Conservation (phyloP, 2,888 invertebrate species). For the Alcis repandata region DNA sequence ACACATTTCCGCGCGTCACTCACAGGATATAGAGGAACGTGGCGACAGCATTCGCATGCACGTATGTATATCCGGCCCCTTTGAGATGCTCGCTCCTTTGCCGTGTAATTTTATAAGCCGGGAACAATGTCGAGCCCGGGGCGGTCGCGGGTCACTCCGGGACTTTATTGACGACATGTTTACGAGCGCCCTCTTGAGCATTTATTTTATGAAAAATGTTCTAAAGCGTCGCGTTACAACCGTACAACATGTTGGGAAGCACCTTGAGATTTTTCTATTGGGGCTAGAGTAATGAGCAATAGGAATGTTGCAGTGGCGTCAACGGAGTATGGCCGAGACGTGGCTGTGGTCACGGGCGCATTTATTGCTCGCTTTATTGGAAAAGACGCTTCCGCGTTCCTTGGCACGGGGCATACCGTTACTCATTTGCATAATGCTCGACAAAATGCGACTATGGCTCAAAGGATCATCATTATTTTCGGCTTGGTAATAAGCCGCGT, state of each 20-base stretch:
- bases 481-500: constrained; percentile 33
- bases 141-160: constrained; percentile 63
- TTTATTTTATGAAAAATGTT: constrained; percentile 60
- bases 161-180: constrained; percentile 73
- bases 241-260: constrained; percentile 1
- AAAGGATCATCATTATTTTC: constrained; percentile 52
- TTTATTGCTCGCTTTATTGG: constrained; percentile 79
- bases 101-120: constrained; percentile 71
- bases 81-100: constrained; percentile 61
- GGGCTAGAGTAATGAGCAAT: constrained; percentile 52
- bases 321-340: constrained; percentile 38
- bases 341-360: constrained; percentile 61
- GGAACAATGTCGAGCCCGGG: constrained; percentile 65
- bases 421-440: constrained; percentile 65
- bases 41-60: constrained; percentile 45
- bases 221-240: constrained; percentile 16
- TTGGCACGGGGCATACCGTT: constrained; percentile 65
- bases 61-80: constrained; percentile 53
- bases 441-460: constrained; percentile 50
- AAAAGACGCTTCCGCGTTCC: constrained; percentile 80
- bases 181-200: constrained; percentile 60
- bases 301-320: constrained; percentile 61
- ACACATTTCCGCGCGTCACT: constrained; percentile 45
- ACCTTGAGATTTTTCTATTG: constrained; percentile 29
- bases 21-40: constrained; percentile 36